Base-by-base conservation (phyloP, 2,797 vertebrate species). In the Threskiornis aethiopicus region DNA sequence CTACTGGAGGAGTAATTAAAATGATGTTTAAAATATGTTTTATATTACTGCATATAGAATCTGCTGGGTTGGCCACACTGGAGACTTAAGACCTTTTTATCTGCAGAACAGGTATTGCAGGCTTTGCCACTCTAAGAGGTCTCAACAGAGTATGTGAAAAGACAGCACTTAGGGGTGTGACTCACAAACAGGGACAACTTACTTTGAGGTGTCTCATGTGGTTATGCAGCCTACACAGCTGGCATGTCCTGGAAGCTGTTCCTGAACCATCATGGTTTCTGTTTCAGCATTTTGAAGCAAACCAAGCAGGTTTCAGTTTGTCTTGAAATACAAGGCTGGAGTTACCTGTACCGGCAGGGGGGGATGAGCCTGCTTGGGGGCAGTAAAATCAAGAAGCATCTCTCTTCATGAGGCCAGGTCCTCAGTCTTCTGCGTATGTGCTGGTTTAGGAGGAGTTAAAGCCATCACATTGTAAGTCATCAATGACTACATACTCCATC, bases 81-180 rank as follows among this genome's bases (percentile, higher is more conserved):
- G 37, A 90, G n/a, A 35, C 71, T 82, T 84, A 79, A 67, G 35
- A 84, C 62, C 28, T 76, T 93, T 89, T 55, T 84, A 79, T 93
- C 72, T 8, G 3, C 62, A 49, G 64, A 97, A 94, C 95, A 89
- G 80, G 95, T 96, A 93, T 64, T 90, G 71, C 94, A 93, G 86
- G 94, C 73, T 96, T 93, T 93, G 55, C 70, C 70, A 93, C 91
- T 94, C 51, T 70, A 39, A 77, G 85, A 96, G 88, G 59, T 92
- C 84, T 96, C 67, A 87, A 14, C 46, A 13, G 41, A 61, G 47
- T 82, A 72, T 44, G 61, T 81, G 85, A 76, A 66, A 65, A 92
- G 75, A 71, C 42, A 19, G 46, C 22, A 19, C 88, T 64, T 44
- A 54, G 71, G 58, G 71, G 59, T 89, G 92, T 96, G 91, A 91